Conservation (phyloP, 2,113 vertebrate genomes). For the Phyllopteryx taeniolatus region DNA sequence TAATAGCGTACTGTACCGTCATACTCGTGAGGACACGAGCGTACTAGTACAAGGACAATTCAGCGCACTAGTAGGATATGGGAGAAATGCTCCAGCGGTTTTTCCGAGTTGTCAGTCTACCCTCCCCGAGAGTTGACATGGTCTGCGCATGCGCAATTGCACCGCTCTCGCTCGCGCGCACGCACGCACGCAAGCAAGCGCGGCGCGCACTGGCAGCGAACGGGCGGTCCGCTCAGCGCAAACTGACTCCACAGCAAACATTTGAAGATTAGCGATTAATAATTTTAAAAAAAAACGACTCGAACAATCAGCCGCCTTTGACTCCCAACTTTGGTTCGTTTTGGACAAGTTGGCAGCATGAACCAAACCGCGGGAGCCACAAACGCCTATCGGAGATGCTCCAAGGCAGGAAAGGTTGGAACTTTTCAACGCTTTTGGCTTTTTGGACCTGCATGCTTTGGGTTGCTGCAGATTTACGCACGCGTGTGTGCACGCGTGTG, state of each 20-base stretch:
- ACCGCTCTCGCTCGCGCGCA: neutral
- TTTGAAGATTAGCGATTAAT: neutral
- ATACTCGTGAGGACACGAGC: too few species aligned
- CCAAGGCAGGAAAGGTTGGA: conserved; percentile 75
- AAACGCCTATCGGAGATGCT: conserved; percentile 72
- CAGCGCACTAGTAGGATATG: neutral
- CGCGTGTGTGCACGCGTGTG: neutral
- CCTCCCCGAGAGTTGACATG: conserved; percentile 22
- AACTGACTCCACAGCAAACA: neutral
- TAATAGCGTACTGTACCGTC: too few species aligned
- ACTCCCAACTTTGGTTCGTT: conserved; percentile 9
- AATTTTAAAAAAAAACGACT: neutral
- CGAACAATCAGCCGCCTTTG: accelerated
- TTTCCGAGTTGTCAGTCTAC: conserved; percentile 10
- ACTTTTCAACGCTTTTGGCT: neutral
- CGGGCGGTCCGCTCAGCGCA: neutral
- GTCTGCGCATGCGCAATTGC: conserved; percentile 53
- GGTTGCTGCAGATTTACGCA: neutral
- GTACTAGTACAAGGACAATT: neutral
- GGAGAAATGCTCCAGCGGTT: too few species aligned
- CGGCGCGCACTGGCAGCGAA: neutral
- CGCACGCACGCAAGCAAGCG: neutral
- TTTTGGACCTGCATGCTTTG: neutral
- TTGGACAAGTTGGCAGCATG: conserved; percentile 61
- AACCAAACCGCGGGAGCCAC: conserved; percentile 77